Percentiles rank a stretch among this genome's conserved stretches.
phyloP scores from a whole-genome alignment of 1,140 invertebrate species.

The Melipona quadrifasciata region DNA sequence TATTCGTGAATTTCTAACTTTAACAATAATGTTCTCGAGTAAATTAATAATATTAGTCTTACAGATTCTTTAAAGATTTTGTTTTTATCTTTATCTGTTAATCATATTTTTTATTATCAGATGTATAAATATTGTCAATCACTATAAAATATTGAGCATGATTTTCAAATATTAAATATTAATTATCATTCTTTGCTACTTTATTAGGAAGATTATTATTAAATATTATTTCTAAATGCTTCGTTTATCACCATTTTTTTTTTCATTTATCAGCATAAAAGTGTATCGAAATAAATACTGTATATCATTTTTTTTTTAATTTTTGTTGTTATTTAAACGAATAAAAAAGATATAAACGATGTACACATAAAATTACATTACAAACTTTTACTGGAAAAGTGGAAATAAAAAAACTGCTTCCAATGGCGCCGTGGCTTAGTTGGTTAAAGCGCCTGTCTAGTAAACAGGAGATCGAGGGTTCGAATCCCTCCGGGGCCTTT shows the following conservation, averaged over 20 bases:
- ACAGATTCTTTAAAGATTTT: neutral
- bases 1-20: neutral
- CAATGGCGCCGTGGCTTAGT: conserved; percentile 83
- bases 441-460: conserved; percentile 85
- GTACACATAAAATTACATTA: neutral
- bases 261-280: neutral
- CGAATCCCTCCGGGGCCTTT: conserved; percentile 76
- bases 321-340: conserved; percentile 1
- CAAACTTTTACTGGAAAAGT: accelerated
- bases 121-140: neutral
- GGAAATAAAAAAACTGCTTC: accelerated
- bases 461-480: conserved; percentile 83
- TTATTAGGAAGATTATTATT: neutral
- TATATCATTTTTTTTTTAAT: neutral
- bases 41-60: neutral
- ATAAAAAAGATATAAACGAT: neutral
- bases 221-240: neutral
- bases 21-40: neutral
- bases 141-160: no score
- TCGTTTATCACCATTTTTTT: neutral
- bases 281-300: neutral
- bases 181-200: neutral
- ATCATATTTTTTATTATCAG: neutral
- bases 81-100: neutral
- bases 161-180: no score